These are phyloP conservation scores for Geotrypetes seraphini DNA, from an alignment of 2,797 vertebrate genomes.

Conservation along the genomic window DNA sequence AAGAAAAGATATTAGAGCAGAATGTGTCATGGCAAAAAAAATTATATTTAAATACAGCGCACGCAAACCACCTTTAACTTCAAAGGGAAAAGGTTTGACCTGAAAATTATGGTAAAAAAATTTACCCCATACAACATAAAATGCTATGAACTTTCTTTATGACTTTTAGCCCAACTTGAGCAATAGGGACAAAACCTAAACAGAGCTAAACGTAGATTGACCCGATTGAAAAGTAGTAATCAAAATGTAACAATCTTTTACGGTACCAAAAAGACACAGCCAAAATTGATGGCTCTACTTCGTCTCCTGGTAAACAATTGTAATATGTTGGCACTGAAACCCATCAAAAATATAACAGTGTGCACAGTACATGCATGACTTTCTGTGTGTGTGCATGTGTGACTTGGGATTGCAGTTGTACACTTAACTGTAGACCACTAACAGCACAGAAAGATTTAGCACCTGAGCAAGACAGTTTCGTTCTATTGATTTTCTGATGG, in stretches of 20 bases:
- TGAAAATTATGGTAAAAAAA: too few relatives aligned
- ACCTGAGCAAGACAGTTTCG: neutral
- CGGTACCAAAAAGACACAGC: neutral
- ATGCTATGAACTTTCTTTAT: neutral
- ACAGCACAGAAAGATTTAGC: constrained; percentile 1
- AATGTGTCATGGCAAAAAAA: too few relatives aligned
- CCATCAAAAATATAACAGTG: constrained; percentile 11
- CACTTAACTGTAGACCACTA: constrained; percentile 27
- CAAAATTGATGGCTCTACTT: neutral
- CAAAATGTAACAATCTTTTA: fast-evolving
- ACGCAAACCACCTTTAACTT: too few relatives aligned
- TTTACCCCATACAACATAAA: neutral
- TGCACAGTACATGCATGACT: too few relatives aligned
- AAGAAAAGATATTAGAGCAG: too few relatives aligned
- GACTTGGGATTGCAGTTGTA: constrained; percentile 2
- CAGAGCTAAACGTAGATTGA: neutral
- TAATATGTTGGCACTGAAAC: neutral
- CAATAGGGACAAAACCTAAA: neutral
- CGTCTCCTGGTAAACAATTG: neutral
- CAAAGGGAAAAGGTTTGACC: too few relatives aligned
- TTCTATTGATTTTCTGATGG: constrained; percentile 37
- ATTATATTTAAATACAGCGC: too few relatives aligned
- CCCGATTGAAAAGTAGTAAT: neutral
- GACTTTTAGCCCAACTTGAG: neutral
- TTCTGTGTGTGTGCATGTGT: constrained; percentile 2